phyloP scores from a whole-genome alignment of 1,140 invertebrate species.

The Plectrocnemia conspersa region DNA sequence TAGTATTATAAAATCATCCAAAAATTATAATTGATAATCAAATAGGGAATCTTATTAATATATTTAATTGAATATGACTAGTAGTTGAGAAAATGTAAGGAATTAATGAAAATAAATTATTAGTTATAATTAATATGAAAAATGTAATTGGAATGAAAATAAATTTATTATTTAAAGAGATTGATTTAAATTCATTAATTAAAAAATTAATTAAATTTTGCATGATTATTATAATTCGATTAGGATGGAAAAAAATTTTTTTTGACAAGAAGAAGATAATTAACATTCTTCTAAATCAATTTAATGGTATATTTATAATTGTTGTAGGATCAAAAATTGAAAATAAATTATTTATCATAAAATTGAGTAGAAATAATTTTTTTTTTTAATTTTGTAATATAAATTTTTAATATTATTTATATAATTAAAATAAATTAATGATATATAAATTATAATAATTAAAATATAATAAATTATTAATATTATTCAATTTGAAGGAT shows the following conservation, averaged over 20 bases:
- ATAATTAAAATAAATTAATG: conserved; percentile 47
- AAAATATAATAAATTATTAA: conserved; percentile 49
- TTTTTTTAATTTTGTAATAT: conserved; percentile 36
- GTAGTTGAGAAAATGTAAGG: conserved; percentile 63
- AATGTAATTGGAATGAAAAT: conserved; percentile 52
- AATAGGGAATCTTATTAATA: conserved; percentile 53
- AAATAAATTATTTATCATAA: conserved; percentile 56
- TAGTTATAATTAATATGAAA: conserved; percentile 55
- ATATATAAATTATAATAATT: conserved; percentile 49
- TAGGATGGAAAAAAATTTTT: conserved; percentile 50
- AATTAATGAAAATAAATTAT: conserved; percentile 62
- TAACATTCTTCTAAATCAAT: conserved; percentile 52
- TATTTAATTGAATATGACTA: conserved; percentile 54
- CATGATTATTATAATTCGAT: conserved; percentile 45
- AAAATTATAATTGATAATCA: conserved; percentile 59
- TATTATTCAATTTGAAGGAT: conserved; percentile 49
- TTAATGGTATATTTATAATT: conserved; percentile 47
- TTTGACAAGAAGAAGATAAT: conserved; percentile 47
- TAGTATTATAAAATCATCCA: conserved; percentile 53
- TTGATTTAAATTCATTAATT: conserved; percentile 44
- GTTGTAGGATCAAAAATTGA: conserved; percentile 52
- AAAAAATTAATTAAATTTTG: no score
- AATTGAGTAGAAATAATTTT: conserved; percentile 42
- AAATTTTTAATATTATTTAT: conserved; percentile 38
- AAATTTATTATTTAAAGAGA: conserved; percentile 51